Evolutionary conservation across 2,888 invertebrate species (phyloP), one percentile per base, ranked within the genome.

Genomic region (Aquatica leii): DNA sequence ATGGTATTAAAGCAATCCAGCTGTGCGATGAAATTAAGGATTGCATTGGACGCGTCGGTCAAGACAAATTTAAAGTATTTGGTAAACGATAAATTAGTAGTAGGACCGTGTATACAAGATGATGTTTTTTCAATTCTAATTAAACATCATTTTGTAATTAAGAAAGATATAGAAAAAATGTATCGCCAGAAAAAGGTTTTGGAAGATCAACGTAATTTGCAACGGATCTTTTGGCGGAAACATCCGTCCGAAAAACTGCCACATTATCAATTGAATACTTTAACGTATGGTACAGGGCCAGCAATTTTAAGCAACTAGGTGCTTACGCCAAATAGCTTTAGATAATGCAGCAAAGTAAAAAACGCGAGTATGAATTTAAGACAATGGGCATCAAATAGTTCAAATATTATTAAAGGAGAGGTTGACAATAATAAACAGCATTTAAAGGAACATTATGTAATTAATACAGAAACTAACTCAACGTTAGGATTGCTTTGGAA

Each of bases 401-500:
- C 41, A 15, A 41, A 41, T 15, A 41, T 41, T 14, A 14, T 41
- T 41, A 41, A 41, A 8, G 41, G 14, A 41, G 15, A 14, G 12
- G 12, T 41, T 41, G 41, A 14, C 14, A 41, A 41, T 15, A 41
- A 41, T n/a, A 41, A 14, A 41, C 15, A 41, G 41, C n/a, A n/a
- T n/a, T n/a, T n/a, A n/a, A n/a, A 41, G 8, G 41, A 41, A 15
- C 41, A 41, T 41, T 41, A 41, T 14, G 8, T 41, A 41, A 15
- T 41, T 41, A 15, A 8, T 60, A 52, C 14, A 58, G 64, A 8
- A 53, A 63, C 11, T 35, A 59, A 34, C 17, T 54, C 8, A 46
- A 61, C 15, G 46, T 61, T 35, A 43, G 53, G 9, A 24, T 64
- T 34, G 12, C 35, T 12, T 65, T 58, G 17, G 37, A 66, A 14